Evolutionary conservation across 1,140 invertebrate species (phyloP).

Genomic region (Leptinotarsa texana): DNA sequence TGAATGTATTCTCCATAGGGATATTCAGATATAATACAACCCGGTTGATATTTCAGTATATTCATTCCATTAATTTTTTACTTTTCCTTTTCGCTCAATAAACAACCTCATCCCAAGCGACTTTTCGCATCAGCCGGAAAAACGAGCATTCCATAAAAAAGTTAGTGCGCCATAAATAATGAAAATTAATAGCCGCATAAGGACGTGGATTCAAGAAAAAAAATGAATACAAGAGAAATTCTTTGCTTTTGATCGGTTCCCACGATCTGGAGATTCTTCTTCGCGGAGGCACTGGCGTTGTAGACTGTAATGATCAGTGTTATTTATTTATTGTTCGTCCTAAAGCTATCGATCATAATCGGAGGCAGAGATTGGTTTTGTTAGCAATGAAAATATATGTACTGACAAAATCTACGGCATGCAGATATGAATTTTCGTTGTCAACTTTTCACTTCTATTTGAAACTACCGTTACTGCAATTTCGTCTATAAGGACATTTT

Average conservation of each 20-base stretch:
- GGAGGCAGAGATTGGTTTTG: too few relatives aligned
- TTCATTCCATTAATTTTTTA: too few relatives aligned
- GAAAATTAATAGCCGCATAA: slow-evolving; percentile 6
- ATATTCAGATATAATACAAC: too few relatives aligned
- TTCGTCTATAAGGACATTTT: too few relatives aligned
- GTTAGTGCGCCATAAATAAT: slow-evolving; percentile 2
- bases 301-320: slow-evolving; percentile 1
- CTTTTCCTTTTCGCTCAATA: too few relatives aligned
- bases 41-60: too few relatives aligned
- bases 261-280: slow-evolving; percentile 8
- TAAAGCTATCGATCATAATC: not conserved
- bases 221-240: slow-evolving; percentile 9
- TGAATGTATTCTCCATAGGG: too few relatives aligned
- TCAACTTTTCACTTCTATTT: too few relatives aligned
- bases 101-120: not conserved
- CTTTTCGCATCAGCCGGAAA: not conserved
- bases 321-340: not conserved
- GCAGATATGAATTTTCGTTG: too few relatives aligned
- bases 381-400: too few relatives aligned
- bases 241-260: slow-evolving; percentile 13
- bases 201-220: not conserved
- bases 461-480: too few relatives aligned
- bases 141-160: not conserved
- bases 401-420: too few relatives aligned
- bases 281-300: not conserved